Evolutionary conservation across 2,113 vertebrate species (phyloP), one percentile per base, ranked within the genome.

Genomic region (Guaruba guarouba): DNA sequence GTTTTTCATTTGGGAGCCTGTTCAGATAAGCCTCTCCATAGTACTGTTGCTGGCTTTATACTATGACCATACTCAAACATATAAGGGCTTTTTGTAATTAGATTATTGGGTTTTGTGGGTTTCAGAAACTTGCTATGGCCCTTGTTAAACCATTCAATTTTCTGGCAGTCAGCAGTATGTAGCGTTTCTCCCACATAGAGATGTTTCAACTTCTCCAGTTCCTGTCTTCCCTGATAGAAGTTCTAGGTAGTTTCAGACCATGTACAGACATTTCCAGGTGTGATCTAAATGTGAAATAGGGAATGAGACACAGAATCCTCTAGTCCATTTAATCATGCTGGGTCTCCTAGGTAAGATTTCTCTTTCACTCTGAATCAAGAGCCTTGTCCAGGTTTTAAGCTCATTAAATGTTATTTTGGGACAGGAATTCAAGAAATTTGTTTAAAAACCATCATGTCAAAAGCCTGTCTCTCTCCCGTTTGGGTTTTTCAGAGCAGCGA

Each of bases 31-130:
- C 83, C 55, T 95, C 71, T 75, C 88, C 75, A 51, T 69, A 57
- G 35, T 62, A 46, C 62, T 69, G 78, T 68, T 82, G 69, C 86
- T 93, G 77, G 57, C 75, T 82, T 95, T 88, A 63, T 43, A 31
- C 51, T 87, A 61, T 49, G 49, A 81, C 66, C 93, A 82, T 74
- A 73, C 49, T 69, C 79, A 84, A 84, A 89, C 74, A 74, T 5
- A 10, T 44, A 94, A 96, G 85, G 90, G 87, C 92, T 95, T 93
- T 92, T 92, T 94, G 57, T 89, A 84, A 57, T 87, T 88, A 88
- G 73, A 86, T 76, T 86, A 71, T 69, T 93, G 87, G 15, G 9
- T 25, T 96, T 71, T 87, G 69, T 90, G 90, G 89, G 71, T 80
- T 93, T 92, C 4, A 0, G 69, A 82, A 90, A 48, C 78, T 75